Conservation (phyloP, 2,888 invertebrate genomes). For the Eupithecia inturbata region DNA sequence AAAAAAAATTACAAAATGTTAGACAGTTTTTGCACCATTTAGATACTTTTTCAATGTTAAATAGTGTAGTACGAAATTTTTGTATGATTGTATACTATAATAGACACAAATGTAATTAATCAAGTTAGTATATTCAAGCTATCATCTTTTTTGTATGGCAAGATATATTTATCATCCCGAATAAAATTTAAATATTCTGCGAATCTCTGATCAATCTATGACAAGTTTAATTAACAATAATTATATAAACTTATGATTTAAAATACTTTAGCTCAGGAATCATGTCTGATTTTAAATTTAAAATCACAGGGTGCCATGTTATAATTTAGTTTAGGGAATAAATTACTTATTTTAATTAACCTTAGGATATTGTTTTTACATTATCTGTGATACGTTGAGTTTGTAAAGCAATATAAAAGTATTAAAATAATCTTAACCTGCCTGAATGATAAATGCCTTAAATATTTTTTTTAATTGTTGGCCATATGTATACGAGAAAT, state of each 20-base stretch:
- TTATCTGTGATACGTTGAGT: conserved; percentile 80
- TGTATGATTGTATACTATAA: background rate
- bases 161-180: background rate
- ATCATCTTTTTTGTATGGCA: background rate
- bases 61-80: background rate
- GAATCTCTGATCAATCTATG: conserved; percentile 1
- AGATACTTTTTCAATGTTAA: background rate
- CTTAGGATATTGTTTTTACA: conserved; percentile 37
- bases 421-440: conserved; percentile 1
- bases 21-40: background rate
- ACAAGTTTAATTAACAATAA: background rate
- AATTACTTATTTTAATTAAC: background rate
- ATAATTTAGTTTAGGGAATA: conserved; percentile 3
- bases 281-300: conserved; percentile 33
- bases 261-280: conserved; percentile 32
- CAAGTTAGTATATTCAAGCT: too few species aligned
- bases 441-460: background rate
- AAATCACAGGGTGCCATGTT: conserved; percentile 43
- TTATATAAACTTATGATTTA: conserved; percentile 26
- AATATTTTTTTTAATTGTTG: too few species aligned
- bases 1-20: background rate
- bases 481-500: background rate
- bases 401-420: conserved; percentile 68
- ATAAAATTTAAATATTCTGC: background rate
- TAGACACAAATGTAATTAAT: background rate